These are phyloP conservation scores for Drosophila borealis DNA, from an alignment of 2,888 invertebrate genomes.

Conservation along the genomic window DNA sequence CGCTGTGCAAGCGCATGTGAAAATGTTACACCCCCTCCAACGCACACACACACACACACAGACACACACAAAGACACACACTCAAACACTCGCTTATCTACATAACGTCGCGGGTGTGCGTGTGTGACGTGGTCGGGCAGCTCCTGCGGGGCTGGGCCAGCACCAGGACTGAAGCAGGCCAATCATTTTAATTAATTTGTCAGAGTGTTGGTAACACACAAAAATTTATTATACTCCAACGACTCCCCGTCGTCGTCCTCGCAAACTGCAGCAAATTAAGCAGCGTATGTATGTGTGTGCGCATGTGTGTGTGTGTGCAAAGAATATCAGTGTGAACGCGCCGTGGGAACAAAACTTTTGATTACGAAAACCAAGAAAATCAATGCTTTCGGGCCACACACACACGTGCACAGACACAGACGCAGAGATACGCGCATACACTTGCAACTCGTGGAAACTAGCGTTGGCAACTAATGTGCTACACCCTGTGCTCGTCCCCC, in stretches of 20 bases:
- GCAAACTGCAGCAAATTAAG: conserved; percentile 71
- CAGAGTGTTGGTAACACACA: conserved; percentile 81
- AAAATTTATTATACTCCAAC: conserved; percentile 77
- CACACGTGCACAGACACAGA: conserved; percentile 10
- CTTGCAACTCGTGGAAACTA: conserved; percentile 9
- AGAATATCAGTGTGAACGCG: conserved; percentile 72
- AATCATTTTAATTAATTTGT: conserved; percentile 84
- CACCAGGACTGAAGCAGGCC: conserved; percentile 56
- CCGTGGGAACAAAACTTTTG: conserved; percentile 74
- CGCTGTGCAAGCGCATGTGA: conserved; percentile 39
- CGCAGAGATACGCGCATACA: neutral
- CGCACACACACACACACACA: conserved; percentile 4
- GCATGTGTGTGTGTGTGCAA: conserved; percentile 19
- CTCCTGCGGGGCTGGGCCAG: conserved; percentile 31
- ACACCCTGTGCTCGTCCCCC: neutral
- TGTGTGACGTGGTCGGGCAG: conserved; percentile 11
- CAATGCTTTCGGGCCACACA: conserved; percentile 49
- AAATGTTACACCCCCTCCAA: conserved; percentile 27
- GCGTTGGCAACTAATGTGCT: conserved; percentile 43
- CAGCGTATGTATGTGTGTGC: conserved; percentile 21
- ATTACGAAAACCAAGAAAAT: conserved; percentile 77
- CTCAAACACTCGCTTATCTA: conserved; percentile 59
- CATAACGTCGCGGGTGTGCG: conserved; percentile 57
- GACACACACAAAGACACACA: conserved; percentile 3
- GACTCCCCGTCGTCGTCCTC: conserved; percentile 39